Conservation (phyloP, 2,797 vertebrate genomes). For the Nothura maculosa region DNA sequence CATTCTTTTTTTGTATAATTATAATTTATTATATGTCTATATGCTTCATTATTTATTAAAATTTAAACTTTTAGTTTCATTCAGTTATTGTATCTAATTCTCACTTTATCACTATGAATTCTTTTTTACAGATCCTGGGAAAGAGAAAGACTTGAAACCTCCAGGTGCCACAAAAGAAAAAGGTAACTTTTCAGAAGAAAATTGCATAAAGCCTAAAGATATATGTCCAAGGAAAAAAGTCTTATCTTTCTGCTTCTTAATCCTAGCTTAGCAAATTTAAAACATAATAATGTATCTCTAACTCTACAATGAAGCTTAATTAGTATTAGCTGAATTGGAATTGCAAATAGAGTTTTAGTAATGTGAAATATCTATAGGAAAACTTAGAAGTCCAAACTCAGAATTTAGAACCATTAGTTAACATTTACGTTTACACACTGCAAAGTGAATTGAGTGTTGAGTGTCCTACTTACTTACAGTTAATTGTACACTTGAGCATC, state of each 20-base stretch:
- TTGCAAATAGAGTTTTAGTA: not conserved
- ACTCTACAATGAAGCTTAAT: not conserved
- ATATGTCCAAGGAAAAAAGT: not conserved
- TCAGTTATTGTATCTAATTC: not conserved
- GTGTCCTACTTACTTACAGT: not conserved
- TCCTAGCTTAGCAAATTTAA: not conserved
- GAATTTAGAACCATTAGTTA: not conserved
- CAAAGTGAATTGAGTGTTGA: not conserved
- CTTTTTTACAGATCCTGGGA: slow-evolving; percentile 44
- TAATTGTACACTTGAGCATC: not conserved
- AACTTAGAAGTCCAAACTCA: not conserved
- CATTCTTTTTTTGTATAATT: not conserved
- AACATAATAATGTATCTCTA: not conserved
- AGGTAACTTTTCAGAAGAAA: not conserved
- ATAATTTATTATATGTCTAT: not conserved
- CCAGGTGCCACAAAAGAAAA: slow-evolving; percentile 17
- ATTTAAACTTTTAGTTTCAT: not conserved
- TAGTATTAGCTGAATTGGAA: not conserved
- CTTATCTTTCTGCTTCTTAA: not conserved
- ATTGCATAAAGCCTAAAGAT: not conserved
- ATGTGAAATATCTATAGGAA: not conserved
- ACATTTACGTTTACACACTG: fast-evolving
- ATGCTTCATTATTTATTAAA: not conserved
- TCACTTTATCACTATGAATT: not conserved
- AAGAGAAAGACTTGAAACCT: slow-evolving; percentile 46